Conservation (phyloP, 2,888 invertebrate genomes). For the Bugula neritina region DNA sequence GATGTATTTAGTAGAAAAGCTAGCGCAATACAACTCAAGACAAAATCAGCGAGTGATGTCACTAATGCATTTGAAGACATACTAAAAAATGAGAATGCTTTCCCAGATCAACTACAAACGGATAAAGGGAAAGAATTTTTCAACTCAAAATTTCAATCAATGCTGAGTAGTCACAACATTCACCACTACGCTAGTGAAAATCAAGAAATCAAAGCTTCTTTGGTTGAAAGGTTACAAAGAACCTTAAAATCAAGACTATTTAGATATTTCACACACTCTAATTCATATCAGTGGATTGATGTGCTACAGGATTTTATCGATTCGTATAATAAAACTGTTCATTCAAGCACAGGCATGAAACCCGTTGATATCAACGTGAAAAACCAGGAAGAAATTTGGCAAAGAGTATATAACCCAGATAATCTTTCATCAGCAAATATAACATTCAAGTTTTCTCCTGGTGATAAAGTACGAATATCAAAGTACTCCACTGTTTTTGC, state of each 20-base stretch:
- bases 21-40: neutral
- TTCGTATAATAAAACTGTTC: constrained; percentile 20
- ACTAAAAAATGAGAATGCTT: neutral
- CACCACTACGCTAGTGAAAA: constrained; percentile 23
- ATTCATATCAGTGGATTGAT: constrained; percentile 11
- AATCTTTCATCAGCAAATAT: neutral
- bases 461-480: constrained; percentile 16
- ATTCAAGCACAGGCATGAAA: neutral
- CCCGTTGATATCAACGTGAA: neutral
- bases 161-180: neutral
- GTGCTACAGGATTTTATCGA: neutral
- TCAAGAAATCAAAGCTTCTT: constrained; percentile 26
- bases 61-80: neutral
- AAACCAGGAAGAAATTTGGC: constrained; percentile 12
- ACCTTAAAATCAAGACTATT: constrained; percentile 41
- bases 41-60: neutral
- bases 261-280: constrained; percentile 34
- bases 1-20: constrained; percentile 21
- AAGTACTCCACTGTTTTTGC: constrained; percentile 9
- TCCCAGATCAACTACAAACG: constrained; percentile 8
- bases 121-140: constrained; percentile 26
- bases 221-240: constrained; percentile 33
- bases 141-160: neutral
- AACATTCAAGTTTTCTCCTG: neutral
- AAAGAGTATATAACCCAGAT: constrained; percentile 5